Evolutionary conservation across 2,888 invertebrate species (phyloP).

Genomic region (Tetheella fluctuosa): DNA sequence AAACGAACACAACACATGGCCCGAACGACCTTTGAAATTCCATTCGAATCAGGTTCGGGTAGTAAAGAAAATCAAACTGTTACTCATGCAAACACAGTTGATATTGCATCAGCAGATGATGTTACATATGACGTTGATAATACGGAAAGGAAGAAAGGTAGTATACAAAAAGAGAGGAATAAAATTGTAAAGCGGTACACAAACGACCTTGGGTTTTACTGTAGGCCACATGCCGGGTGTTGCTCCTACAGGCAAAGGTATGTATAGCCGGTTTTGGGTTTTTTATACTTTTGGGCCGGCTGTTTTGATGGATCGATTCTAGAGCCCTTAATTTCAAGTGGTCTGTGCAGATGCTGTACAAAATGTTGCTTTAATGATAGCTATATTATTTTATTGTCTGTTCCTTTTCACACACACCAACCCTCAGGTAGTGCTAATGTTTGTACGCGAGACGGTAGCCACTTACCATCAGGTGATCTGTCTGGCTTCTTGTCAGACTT

Average conservation of each 20-base stretch:
- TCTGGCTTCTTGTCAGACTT: too few relatives aligned
- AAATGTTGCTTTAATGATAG: not conserved
- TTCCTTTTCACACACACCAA: not conserved
- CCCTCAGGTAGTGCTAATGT: too few relatives aligned
- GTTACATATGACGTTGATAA: conserved; percentile 48
- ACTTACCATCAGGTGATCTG: too few relatives aligned
- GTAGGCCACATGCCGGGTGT: conserved; percentile 79
- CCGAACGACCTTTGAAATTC: conserved; percentile 77
- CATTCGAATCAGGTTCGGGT: conserved; percentile 32
- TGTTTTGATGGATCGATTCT: conserved; percentile 72
- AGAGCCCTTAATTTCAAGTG: conserved; percentile 53
- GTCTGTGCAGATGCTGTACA: conserved; percentile 2
- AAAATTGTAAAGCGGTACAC: conserved; percentile 75
- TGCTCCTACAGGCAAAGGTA: conserved; percentile 55
- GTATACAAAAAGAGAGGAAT: conserved; percentile 71
- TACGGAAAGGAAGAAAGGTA: conserved; percentile 68
- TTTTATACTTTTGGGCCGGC: conserved; percentile 60
- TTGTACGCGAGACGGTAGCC: too few relatives aligned
- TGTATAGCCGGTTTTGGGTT: conserved; percentile 70
- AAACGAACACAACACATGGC: conserved; percentile 74
- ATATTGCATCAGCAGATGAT: conserved; percentile 20
- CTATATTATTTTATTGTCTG: not conserved
- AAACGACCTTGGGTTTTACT: conserved; percentile 79
- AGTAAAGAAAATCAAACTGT: conserved; percentile 22
- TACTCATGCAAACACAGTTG: conserved; percentile 36